Evolutionary conservation across 2,888 invertebrate genomes (phyloP).

Genomic region (Meiosimyza platycephala): DNA sequence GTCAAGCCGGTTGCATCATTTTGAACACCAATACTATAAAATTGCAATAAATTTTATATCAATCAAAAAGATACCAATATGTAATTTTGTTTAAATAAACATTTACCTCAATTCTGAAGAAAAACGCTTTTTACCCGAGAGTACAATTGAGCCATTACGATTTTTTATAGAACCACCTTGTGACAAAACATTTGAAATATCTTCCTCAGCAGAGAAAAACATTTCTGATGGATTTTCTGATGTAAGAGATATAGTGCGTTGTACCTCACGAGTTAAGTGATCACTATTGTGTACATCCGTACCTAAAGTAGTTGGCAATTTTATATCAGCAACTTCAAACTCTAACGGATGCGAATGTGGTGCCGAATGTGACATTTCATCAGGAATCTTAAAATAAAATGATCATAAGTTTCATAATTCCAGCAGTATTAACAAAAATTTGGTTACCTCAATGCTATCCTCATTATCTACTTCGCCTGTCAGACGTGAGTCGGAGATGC

Average conservation of each 20-base stretch:
- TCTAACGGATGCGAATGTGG: constrained; percentile 67
- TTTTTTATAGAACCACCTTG: constrained; percentile 63
- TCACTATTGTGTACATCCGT: constrained; percentile 54
- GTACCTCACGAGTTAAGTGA: constrained; percentile 67
- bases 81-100: background rate
- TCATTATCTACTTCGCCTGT: constrained; percentile 77
- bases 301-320: constrained; percentile 6
- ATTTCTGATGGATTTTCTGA: constrained; percentile 92
- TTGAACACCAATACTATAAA: constrained; percentile 61
- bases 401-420: background rate
- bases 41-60: too few species aligned
- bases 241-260: constrained; percentile 86
- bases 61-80: background rate
- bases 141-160: constrained; percentile 63
- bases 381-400: constrained; percentile 57
- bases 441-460: constrained; percentile 68
- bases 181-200: constrained; percentile 70
- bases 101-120: constrained; percentile 65
- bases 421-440: background rate
- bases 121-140: constrained; percentile 66
- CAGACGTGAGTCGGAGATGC: constrained; percentile 86
- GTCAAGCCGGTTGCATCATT: constrained; percentile 61
- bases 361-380: constrained; percentile 67
- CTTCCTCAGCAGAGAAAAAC: constrained; percentile 94
- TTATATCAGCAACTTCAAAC: constrained; percentile 66